Evolutionary conservation across 2,888 invertebrate species (phyloP), one percentile per base, ranked within the genome.

Genomic region (Cyrtodaria siliqua): DNA sequence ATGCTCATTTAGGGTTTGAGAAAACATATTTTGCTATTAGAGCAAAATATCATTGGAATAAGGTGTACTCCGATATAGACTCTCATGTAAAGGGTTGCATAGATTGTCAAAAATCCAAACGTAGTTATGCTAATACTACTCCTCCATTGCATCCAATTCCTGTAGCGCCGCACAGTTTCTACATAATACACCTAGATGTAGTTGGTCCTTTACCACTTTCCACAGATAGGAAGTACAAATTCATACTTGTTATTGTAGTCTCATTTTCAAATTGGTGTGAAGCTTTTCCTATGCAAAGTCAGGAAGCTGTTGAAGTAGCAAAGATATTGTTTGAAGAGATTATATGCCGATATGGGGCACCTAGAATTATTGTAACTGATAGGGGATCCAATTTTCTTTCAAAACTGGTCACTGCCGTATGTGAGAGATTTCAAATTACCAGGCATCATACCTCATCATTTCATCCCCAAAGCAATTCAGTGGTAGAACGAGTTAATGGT

Each of bases 311-410:
- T 18, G 79, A 77, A 57, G 60, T 82, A 23, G 82, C 79, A 2
- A 27, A 64, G 23, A 62, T 71, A 23, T 27, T 82, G 12, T 66
- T 75, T 40, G 47, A 56, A 8, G 73, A 83, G 29, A 74, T 84
- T 12, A 73, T 84, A 40, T 55, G 76, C n/a, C 38, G 80, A 0
- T 83, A 79, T 63, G 81, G 81, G n/a, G 59, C 67, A 16, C 76
- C 76, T 14, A n/a, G 55, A 6, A 23, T 60, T 3, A 24, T 84
- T 12, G 61, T 84, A 9, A 70, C 60, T 40, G 75, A 78, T 40
- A 56, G 82, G 53, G 79, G 84, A 33, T 14, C 18, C 49, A 6
- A 59, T 63, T 16, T 79, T 42, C 42, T 71, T 20, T 71, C 68
- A 1, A 57, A 71, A 20, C 33, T 76, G 6, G 69, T 80, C 1